Evolutionary conservation across 2,888 invertebrate genomes (phyloP), one percentile per base, ranked within the genome.

Genomic region (Podabrus alpinus): DNA sequence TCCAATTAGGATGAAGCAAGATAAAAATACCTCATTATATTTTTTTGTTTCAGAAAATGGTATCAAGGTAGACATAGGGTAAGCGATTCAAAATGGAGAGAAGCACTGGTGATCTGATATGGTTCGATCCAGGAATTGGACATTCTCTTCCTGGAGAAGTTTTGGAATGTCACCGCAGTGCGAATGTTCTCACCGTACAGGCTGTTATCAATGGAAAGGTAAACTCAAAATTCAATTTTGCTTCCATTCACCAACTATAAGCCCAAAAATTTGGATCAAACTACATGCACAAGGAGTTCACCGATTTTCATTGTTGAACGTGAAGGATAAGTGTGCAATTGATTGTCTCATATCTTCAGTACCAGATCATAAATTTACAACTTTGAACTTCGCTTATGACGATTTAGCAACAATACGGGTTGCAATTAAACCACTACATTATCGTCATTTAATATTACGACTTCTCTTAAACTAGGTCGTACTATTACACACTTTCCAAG

Each of bases 101-200:
- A 93, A 88, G 89, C 82, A 90, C 92, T 90, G 96, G 97, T 76
- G 96, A 97, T 87, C 91, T 96, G 87, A 95, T 97, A 85, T 97
- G 97, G 97, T 97, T 97, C 89, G 96, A 97, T 88, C 94, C 96
- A 66, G 96, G 96, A 61, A 92, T 96, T 82, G 94, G 95, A 80
- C 95, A 96, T 87, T 95, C 95, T 83, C 91, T 97, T 83, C 97
- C 97, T 68, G 97, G 97, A 74, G 95, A 95, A 88, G 94, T 97
- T 79, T 90, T 95, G 83, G 97, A 97, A 89, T 94, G 94, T 81
- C 96, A 97, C 88, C 92, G 94, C 77, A 95, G 96, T 64, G 96
- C 97, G 71, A 94, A 96, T 87, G 95, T 97, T 73, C 92, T 97
- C 83, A 95, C 96, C 66, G 95, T 97, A 66, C 95, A 96, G 87